These are phyloP conservation scores for Lepidotrigona ventralis DNA, from an alignment of 1,140 invertebrate species.

Conservation along the genomic window DNA sequence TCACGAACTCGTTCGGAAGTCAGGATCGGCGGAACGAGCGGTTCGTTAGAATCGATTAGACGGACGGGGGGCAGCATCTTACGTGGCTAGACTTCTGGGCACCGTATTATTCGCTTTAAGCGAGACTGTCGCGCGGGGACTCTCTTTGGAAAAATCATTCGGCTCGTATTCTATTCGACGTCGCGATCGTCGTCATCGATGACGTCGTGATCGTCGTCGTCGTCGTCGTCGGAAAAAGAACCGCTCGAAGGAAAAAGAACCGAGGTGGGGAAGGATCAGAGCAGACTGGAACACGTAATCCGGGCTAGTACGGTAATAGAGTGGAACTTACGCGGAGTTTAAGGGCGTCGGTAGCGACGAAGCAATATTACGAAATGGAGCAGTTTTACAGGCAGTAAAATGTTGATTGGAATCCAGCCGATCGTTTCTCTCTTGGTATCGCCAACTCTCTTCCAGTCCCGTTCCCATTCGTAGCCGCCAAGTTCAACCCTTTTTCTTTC, in stretches of 20 bases:
- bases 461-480: conserved; percentile 43
- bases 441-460: conserved; percentile 37
- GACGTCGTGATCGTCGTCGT: too few relatives aligned
- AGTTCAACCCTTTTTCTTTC: not conserved
- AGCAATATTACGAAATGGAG: conserved; percentile 68
- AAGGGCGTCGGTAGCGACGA: conserved; percentile 58
- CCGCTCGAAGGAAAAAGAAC: not conserved
- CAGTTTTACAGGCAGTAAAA: conserved; percentile 72
- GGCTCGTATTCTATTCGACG: conserved; percentile 43
- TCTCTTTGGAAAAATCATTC: conserved; percentile 51
- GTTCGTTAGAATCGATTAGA: conserved; percentile 49
- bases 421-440: conserved; percentile 55
- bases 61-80: not conserved
- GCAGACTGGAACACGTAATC: conserved; percentile 34
- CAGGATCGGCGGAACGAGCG: conserved; percentile 1
- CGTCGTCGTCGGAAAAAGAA: not conserved
- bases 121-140: not conserved
- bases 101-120: not conserved
- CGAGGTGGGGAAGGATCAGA: not conserved
- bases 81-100: not conserved
- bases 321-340: conserved; percentile 62
- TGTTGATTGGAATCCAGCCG: conserved; percentile 69
- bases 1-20: not conserved
- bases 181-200: not conserved
- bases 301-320: conserved; percentile 56